Conservation (phyloP, 1,140 invertebrate species). For the Conus betulinus region DNA sequence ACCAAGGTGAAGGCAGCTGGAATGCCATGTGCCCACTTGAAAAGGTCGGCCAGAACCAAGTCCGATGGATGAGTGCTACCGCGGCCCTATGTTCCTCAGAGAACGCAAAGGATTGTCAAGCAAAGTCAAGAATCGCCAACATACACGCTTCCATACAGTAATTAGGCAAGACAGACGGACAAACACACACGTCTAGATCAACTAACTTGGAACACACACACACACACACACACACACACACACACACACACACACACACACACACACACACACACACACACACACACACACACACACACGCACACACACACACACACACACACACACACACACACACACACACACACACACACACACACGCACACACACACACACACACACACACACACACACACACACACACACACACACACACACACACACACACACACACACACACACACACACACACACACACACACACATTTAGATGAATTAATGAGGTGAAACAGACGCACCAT, state of each 20-base stretch:
- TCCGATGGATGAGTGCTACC: too few relatives aligned
- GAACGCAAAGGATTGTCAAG: too few relatives aligned
- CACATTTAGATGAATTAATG: background rate
- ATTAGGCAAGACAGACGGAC: too few relatives aligned
- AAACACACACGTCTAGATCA: background rate
- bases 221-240: background rate
- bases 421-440: constrained; percentile 10
- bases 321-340: constrained; percentile 6
- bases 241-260: background rate
- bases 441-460: constrained; percentile 10
- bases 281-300: background rate
- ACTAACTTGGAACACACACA: background rate
- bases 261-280: background rate
- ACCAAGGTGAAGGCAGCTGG: too few relatives aligned
- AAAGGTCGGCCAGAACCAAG: too few relatives aligned
- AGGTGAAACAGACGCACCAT: too few relatives aligned
- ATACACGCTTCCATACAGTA: too few relatives aligned
- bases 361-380: constrained; percentile 5
- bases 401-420: constrained; percentile 6
- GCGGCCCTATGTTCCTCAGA: too few relatives aligned
- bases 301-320: constrained; percentile 6
- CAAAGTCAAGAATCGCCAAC: too few relatives aligned
- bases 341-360: constrained; percentile 2
- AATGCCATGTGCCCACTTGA: too few relatives aligned
- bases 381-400: constrained; percentile 10